A percentile compares a stretch with the other conserved stretches of the same genome.
Conservation (phyloP, 2,797 vertebrate species). For the Sternotherus odoratus region DNA sequence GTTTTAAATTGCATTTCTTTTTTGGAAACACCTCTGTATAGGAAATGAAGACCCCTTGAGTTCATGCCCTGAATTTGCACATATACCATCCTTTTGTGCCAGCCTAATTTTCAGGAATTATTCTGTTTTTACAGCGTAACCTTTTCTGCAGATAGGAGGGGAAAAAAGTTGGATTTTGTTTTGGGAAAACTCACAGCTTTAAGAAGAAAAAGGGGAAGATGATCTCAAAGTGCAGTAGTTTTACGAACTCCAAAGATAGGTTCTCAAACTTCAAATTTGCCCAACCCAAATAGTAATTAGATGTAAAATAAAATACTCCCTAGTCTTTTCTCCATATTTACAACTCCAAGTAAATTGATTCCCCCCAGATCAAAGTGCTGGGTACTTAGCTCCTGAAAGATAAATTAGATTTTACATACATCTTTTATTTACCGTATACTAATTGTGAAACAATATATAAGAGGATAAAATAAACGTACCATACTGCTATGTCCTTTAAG, state of each 20-base stretch:
- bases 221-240: not conserved
- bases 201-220: not conserved
- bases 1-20: not conserved
- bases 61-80: not conserved
- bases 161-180: no score
- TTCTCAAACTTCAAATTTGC: not conserved
- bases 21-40: not conserved
- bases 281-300: not conserved
- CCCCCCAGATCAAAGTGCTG: not conserved
- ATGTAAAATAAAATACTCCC: not conserved
- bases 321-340: not conserved
- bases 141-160: not conserved
- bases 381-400: not conserved
- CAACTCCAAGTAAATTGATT: not conserved
- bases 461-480: slow-evolving; percentile 28
- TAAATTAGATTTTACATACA: not conserved
- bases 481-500: slow-evolving; percentile 16
- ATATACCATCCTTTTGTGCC: not conserved
- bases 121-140: not conserved
- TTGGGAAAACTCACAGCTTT: not conserved
- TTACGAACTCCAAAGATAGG: not conserved
- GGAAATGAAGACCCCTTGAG: not conserved
- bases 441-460: not conserved
- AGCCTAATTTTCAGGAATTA: not conserved
- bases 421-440: not conserved